Evolutionary conservation across 2,888 invertebrate genomes (phyloP).

Genomic region (Ophion costatus): DNA sequence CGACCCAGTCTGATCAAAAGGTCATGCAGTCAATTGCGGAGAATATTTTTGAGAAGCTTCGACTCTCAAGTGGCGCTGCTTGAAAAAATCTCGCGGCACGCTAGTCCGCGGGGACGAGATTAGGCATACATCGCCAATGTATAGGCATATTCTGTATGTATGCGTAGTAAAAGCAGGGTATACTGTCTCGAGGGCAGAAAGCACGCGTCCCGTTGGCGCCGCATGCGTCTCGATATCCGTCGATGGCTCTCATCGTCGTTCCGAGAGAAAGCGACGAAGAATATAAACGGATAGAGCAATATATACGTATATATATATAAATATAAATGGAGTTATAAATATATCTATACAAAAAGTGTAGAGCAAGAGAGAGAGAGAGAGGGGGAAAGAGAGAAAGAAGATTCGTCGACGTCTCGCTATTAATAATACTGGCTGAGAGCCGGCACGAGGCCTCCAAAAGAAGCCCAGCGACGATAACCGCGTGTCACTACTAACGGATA

Average conservation of each 20-base stretch:
- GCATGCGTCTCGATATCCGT: conserved; percentile 62
- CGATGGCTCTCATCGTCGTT: conserved; percentile 58
- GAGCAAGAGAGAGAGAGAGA: background rate
- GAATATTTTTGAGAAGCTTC: conserved; percentile 33
- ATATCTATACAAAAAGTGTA: conserved; percentile 1
- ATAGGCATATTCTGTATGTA: conserved; percentile 18
- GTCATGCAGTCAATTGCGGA: background rate
- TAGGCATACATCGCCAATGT: conserved; percentile 24
- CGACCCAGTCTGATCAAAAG: background rate
- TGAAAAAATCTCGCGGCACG: conserved; percentile 46
- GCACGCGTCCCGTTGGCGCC: conserved; percentile 62
- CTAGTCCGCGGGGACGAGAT: conserved; percentile 17
- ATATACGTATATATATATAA: conserved; percentile 14
- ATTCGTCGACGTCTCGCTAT: conserved; percentile 74
- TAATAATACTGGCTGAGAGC: conserved; percentile 73
- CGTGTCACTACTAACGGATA: conserved; percentile 69
- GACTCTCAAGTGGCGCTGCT: conserved; percentile 42
- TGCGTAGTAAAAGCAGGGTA: conserved; percentile 29
- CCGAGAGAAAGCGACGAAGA: conserved; percentile 49
- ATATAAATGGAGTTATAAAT: conserved; percentile 9
- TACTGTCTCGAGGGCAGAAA: conserved; percentile 56
- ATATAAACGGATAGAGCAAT: conserved; percentile 47
- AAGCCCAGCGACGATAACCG: conserved; percentile 67
- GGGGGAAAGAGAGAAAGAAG: conserved; percentile 61
- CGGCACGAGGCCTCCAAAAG: conserved; percentile 36